Percentiles rank a stretch among this genome's conserved stretches.
These are phyloP conservation scores for Pangasius djambal DNA, from an alignment of 2,797 vertebrate species.

Conservation along the genomic window DNA sequence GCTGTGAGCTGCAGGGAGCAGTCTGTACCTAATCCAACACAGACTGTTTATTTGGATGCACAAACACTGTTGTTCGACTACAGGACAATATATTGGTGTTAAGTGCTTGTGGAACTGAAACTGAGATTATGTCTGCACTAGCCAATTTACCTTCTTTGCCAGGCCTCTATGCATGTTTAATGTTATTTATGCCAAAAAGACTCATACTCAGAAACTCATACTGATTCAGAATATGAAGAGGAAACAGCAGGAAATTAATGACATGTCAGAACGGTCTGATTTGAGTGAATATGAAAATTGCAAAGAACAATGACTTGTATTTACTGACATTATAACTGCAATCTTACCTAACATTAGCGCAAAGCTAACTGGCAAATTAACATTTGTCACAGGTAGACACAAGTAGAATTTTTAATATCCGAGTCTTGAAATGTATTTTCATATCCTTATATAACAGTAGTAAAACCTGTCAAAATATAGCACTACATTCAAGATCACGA, in stretches of 20 bases:
- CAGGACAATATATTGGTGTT: conserved; percentile 22
- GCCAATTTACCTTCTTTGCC: background rate
- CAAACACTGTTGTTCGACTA: conserved; percentile 16
- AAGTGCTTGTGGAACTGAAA: background rate
- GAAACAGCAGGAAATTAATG: background rate
- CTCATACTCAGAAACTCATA: background rate
- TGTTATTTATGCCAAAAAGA: conserved; percentile 3
- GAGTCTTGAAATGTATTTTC: background rate
- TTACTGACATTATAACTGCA: background rate
- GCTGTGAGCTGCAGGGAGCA: conserved; percentile 8
- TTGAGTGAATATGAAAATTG: background rate
- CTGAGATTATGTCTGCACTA: background rate
- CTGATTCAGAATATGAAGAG: background rate
- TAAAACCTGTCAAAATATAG: background rate
- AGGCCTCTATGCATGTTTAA: background rate
- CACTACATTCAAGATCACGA: background rate
- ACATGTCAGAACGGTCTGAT: background rate
- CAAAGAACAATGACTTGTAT: background rate
- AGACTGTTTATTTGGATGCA: conserved; percentile 43
- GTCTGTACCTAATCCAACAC: conserved; percentile 32
- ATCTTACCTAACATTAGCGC: background rate
- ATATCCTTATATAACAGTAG: background rate
- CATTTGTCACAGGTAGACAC: background rate
- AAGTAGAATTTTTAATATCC: background rate
- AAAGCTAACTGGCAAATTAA: background rate